Conservation (phyloP, 1,140 invertebrate species). For the Neodiprion lecontei region DNA sequence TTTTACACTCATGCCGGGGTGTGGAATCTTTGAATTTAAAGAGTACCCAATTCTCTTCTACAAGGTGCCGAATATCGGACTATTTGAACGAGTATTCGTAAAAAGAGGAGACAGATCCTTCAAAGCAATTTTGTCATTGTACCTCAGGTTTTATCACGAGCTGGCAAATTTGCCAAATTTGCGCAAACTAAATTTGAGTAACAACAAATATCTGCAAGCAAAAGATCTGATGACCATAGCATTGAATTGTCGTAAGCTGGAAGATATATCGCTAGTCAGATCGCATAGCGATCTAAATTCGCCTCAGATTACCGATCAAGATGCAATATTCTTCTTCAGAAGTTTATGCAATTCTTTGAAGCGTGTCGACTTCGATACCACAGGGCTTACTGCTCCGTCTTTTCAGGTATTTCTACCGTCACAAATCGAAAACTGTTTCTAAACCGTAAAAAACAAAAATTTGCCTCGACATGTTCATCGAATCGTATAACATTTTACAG, state of each 20-base stretch:
- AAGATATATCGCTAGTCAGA: not conserved
- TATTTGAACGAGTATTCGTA: not conserved
- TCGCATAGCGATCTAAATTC: not conserved
- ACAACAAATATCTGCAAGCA: not conserved
- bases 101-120: not conserved
- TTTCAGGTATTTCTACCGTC: not conserved
- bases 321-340: slow-evolving; percentile 5
- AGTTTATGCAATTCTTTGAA: not conserved
- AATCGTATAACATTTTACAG: not conserved
- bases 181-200: not conserved
- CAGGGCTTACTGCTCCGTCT: not conserved
- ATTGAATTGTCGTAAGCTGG: not conserved
- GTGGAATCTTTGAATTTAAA: slow-evolving; percentile 7
- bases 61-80: not conserved
- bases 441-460: not conserved
- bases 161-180: not conserved
- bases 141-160: slow-evolving; percentile 3
- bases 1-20: slow-evolving; percentile 6
- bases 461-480: not conserved
- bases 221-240: slow-evolving; percentile 8
- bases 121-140: not conserved
- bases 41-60: slow-evolving; percentile 3
- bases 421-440: not conserved
- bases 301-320: slow-evolving; percentile 10
- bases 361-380: slow-evolving; percentile 8